Percentiles rank a stretch among this genome's conserved stretches.
Evolutionary conservation across 2,113 vertebrate genomes (phyloP).

Genomic region (human (Homo sapiens)): DNA sequence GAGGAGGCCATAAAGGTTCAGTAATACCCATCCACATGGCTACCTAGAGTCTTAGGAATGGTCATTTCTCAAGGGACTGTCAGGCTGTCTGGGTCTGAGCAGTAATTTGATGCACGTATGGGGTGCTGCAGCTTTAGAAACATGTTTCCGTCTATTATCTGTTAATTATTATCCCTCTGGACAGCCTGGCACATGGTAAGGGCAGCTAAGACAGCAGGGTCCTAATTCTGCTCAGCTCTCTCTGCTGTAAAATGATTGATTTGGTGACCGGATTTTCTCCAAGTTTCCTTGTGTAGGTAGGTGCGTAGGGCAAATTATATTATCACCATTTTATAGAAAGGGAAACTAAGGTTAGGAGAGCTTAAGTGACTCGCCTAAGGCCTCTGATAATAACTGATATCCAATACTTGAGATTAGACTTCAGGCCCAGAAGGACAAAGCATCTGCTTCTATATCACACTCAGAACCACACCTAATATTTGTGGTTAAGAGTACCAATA

Average conservation of each 20-base stretch:
- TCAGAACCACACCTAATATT: not conserved
- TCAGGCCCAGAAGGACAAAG: not conserved
- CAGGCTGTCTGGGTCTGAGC: not conserved
- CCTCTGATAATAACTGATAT: not conserved
- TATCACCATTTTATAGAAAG: not conserved
- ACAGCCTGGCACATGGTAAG: not conserved
- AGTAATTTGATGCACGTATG: not conserved
- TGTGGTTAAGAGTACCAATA: not conserved
- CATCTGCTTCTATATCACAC: not conserved
- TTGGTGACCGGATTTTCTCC: not conserved
- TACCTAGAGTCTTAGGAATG: not conserved
- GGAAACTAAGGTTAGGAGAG: constrained; percentile 10
- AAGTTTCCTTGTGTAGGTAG: not conserved
- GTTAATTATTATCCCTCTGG: not conserved
- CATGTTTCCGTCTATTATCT: not conserved
- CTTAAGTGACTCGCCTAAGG: not conserved
- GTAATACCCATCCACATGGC: not conserved
- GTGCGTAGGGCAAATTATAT: not conserved
- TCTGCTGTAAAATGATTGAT: not conserved
- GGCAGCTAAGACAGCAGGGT: not conserved
- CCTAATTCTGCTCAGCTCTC: constrained; percentile 13
- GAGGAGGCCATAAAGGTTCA: not conserved
- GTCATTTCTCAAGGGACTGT: not conserved
- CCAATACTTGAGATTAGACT: not conserved
- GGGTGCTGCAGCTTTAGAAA: not conserved